phyloP scores from a whole-genome alignment of 2,797 vertebrate species.

The Sebastes melanostomus region DNA sequence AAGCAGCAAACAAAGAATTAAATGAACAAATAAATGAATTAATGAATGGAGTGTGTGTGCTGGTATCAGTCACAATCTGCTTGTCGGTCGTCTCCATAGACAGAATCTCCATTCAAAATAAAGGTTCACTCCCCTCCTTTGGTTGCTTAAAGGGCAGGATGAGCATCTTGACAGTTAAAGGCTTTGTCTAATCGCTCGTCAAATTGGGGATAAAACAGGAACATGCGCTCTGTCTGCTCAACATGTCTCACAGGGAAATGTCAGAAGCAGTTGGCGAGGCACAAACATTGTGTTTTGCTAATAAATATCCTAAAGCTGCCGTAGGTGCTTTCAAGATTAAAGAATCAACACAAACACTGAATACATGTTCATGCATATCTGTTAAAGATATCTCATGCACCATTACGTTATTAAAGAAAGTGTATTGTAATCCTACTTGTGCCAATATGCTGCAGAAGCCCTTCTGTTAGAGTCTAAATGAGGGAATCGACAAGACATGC shows the following conservation, averaged over 20 bases:
- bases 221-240: background rate
- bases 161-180: conserved; percentile 28
- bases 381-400: background rate
- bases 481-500: background rate
- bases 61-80: conserved; percentile 1
- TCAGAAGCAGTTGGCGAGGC: background rate
- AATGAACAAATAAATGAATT: conserved; percentile 23
- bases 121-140: background rate
- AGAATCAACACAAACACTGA: background rate
- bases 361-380: background rate
- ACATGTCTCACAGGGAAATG: conserved; percentile 10
- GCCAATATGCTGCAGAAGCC: background rate
- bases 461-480: background rate
- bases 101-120: conserved; percentile 8
- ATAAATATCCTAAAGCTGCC: conserved; percentile 7
- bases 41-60: conserved; percentile 6
- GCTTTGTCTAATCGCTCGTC: conserved; percentile 36
- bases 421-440: background rate
- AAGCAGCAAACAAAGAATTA: background rate
- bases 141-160: background rate
- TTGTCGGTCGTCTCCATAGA: background rate
- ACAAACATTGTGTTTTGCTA: conserved; percentile 5
- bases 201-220: conserved; percentile 31
- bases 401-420: background rate
- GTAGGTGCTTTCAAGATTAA: conserved; percentile 4